Conservation (phyloP, 1,140 invertebrate species). For the Centruroides vittatus region DNA sequence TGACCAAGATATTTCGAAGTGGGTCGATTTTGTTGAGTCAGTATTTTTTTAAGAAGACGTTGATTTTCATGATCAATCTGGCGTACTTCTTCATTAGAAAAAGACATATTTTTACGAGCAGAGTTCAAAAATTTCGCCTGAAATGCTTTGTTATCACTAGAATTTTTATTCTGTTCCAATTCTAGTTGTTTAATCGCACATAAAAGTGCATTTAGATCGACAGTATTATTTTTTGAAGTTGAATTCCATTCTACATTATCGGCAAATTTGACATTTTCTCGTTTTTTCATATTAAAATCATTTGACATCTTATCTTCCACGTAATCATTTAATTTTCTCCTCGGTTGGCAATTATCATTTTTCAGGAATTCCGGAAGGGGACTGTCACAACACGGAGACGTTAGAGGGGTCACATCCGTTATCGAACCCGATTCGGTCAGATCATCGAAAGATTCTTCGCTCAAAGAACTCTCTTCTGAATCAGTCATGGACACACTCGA, state of each 20-base stretch:
- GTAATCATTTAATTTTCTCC: background rate
- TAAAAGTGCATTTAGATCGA: constrained; percentile 7
- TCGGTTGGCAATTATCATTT: background rate
- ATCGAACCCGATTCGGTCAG: constrained; percentile 6
- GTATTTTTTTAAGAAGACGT: constrained; percentile 31
- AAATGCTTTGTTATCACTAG: background rate
- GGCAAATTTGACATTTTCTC: constrained; percentile 7
- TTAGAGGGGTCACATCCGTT: constrained; percentile 10
- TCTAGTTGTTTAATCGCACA: constrained; percentile 8
- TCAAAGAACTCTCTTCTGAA: constrained; percentile 1
- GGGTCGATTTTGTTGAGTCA: constrained; percentile 19
- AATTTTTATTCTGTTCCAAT: constrained; percentile 8
- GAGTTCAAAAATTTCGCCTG: background rate
- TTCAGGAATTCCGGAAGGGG: background rate
- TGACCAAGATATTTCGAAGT: background rate
- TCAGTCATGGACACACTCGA: constrained; percentile 10
- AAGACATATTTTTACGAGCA: constrained; percentile 32
- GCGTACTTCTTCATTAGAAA: constrained; percentile 31
- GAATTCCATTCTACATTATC: constrained; percentile 1
- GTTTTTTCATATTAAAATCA: background rate
- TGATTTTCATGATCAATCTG: constrained; percentile 35
- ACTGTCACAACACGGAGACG: constrained; percentile 1
- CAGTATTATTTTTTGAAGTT: background rate
- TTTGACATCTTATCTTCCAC: background rate
- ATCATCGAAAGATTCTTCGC: constrained; percentile 7